Evolutionary conservation across 1,140 invertebrate species (phyloP), one percentile per base, ranked within the genome.

Genomic region (Lordiphosa stackelbergi): DNA sequence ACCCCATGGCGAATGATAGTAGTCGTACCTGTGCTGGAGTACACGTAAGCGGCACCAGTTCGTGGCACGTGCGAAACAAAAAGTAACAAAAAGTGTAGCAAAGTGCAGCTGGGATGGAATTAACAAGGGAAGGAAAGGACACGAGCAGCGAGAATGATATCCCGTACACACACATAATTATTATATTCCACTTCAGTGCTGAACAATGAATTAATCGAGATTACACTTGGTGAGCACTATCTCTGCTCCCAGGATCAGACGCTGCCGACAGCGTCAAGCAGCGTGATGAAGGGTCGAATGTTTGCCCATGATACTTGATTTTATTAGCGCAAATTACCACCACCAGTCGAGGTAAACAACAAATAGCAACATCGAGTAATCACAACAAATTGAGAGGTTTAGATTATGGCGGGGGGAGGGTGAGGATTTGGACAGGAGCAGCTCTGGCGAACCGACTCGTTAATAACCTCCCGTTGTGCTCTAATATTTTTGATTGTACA

Each of bases 321-420:
- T 85, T 85, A 85, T 85, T 85, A 83, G 78, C 69, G 54, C 58
- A 85, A 85, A 85, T 85, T 86, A 84, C 77, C 77, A 81, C 77
- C 77, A 83, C 77, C 63, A 69, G 36, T 41, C 46, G 38, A 60
- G 45, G 52, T 57, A 60, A 52, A 64, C 35, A 70, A 37, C 54
- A 60, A 65, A 59, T 53, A 61, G 53, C 58, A 69, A 47, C 46
- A 53, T 49, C 66, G 62, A 55, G 68, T 83, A 81, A 81, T 81
- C 77, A 83, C 77, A 81, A 77, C 77, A 81, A 81, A 81, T 84
- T 77, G 77, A 72, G 66, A 69, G 72, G 69, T 51, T 53, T 68
- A 46, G 36, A 58, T 22, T 41, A 59, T 19, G 19, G 19, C 19
- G 19, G 24, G 52, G 53, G 34, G 40, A 36, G 51, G 53, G 16